A percentile compares a stretch with the other conserved stretches of the same genome.
Evolutionary conservation across 2,888 invertebrate genomes (phyloP).

Genomic region (Cabera pusaria): DNA sequence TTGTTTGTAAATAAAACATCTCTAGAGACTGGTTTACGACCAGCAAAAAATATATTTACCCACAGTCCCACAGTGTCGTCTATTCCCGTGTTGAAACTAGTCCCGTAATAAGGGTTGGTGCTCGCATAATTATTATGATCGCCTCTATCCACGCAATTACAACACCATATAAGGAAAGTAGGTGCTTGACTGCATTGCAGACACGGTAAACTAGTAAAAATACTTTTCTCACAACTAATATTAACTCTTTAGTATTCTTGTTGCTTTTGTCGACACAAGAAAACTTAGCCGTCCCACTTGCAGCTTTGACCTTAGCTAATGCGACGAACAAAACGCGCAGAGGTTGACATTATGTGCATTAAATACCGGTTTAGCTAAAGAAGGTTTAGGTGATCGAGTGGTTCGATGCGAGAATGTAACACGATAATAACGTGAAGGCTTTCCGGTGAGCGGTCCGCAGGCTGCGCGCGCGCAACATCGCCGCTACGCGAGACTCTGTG

Average conservation of each 20-base stretch:
- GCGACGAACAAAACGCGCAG: slow-evolving; percentile 22
- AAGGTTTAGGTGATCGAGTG: slow-evolving; percentile 56
- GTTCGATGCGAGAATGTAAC: slow-evolving; percentile 48
- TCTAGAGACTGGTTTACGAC: slow-evolving; percentile 17
- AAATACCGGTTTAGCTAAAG: slow-evolving; percentile 45
- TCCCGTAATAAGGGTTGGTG: slow-evolving; percentile 28
- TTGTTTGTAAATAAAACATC: slow-evolving; percentile 29
- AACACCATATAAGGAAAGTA: slow-evolving; percentile 30
- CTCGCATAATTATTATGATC: slow-evolving; percentile 28
- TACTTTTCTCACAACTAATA: slow-evolving; percentile 33
- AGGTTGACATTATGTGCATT: slow-evolving; percentile 25
- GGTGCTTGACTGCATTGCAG: slow-evolving; percentile 23
- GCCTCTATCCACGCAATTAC: slow-evolving; percentile 25
- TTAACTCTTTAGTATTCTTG: slow-evolving; percentile 22
- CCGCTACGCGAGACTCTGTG: slow-evolving; percentile 37
- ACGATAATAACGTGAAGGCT: slow-evolving; percentile 63
- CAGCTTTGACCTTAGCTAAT: slow-evolving; percentile 24
- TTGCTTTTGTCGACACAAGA: slow-evolving; percentile 18
- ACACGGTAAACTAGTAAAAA: slow-evolving; percentile 28
- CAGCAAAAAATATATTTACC: slow-evolving; percentile 32
- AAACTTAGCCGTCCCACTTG: slow-evolving; percentile 16
- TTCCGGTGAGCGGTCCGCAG: slow-evolving; percentile 51
- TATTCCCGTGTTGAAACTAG: slow-evolving; percentile 28
- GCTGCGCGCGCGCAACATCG: slow-evolving; percentile 43
- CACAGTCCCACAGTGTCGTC: slow-evolving; percentile 34